phyloP scores from a whole-genome alignment of 2,888 invertebrate species.

The Griposia aprilina region DNA sequence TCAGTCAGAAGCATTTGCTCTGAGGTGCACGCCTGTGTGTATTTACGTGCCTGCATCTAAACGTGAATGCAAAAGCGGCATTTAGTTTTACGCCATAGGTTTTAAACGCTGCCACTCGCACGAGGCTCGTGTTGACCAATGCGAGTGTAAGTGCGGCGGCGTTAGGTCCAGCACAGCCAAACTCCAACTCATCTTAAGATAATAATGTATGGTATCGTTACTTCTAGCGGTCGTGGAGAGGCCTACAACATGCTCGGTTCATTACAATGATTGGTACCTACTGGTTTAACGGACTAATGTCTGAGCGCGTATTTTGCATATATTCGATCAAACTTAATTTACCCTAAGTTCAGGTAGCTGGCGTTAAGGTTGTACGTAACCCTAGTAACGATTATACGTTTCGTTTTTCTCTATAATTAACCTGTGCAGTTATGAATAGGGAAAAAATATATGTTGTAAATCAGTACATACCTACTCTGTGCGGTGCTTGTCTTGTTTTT shows the following conservation, averaged over 20 bases:
- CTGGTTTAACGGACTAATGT: neutral
- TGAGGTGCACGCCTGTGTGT: no score
- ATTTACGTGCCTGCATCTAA: no score
- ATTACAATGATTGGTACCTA: neutral
- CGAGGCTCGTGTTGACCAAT: neutral
- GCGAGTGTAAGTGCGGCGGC: neutral
- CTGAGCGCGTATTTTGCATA: neutral
- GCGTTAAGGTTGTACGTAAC: no score
- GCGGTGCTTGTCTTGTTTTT: neutral
- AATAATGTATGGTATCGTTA: neutral
- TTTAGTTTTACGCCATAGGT: neutral
- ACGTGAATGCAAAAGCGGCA: no score
- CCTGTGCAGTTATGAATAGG: neutral
- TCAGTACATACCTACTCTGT: neutral
- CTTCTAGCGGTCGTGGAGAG: neutral
- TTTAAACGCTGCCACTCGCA: neutral
- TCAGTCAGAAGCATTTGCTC: neutral
- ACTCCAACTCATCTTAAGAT: no score
- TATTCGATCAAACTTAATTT: neutral
- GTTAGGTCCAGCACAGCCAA: neutral
- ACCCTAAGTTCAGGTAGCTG: neutral
- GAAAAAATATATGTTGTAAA: neutral
- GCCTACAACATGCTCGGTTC: neutral
- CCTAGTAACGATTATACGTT: no score
- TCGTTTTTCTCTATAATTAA: neutral